Percentiles rank a stretch among this genome's conserved stretches.
Conservation (phyloP, 1,140 invertebrate species). For the Papilio xuthus region DNA sequence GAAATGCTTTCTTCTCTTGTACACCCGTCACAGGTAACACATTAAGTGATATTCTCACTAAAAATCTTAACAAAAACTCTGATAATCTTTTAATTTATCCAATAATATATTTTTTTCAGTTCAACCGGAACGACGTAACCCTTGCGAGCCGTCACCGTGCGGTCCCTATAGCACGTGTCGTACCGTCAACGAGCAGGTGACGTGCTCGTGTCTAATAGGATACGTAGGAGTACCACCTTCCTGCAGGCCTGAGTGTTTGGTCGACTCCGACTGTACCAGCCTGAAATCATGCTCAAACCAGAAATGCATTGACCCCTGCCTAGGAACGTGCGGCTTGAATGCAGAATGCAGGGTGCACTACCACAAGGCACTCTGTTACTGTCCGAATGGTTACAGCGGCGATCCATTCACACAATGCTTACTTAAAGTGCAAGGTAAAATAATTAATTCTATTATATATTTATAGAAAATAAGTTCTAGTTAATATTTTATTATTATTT, state of each 20-base stretch:
- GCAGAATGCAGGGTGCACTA: constrained; percentile 83
- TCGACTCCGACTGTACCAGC: constrained; percentile 89
- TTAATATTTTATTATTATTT: not conserved
- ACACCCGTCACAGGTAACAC: constrained; percentile 65
- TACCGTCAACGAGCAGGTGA: constrained; percentile 83
- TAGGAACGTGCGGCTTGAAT: constrained; percentile 86
- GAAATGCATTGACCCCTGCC: constrained; percentile 91
- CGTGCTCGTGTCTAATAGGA: constrained; percentile 87
- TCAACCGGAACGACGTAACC: constrained; percentile 72
- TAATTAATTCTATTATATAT: too few species aligned
- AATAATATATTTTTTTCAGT: constrained; percentile 47
- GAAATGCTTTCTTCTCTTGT: constrained; percentile 84
- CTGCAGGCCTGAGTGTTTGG: constrained; percentile 87
- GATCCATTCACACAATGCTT: constrained; percentile 82
- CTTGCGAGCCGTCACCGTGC: constrained; percentile 84
- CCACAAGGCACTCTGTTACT: constrained; percentile 86
- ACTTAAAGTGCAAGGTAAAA: constrained; percentile 55
- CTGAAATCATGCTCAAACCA: constrained; percentile 92
- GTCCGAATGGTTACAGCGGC: constrained; percentile 82
- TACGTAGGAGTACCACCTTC: constrained; percentile 88
- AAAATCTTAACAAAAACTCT: not conserved
- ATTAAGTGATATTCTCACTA: not conserved
- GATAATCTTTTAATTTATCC: not conserved
- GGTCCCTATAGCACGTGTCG: constrained; percentile 87
- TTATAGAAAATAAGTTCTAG: not conserved